phyloP scores from a whole-genome alignment of 2,113 vertebrate species.

The Protomyctophum bolini region DNA sequence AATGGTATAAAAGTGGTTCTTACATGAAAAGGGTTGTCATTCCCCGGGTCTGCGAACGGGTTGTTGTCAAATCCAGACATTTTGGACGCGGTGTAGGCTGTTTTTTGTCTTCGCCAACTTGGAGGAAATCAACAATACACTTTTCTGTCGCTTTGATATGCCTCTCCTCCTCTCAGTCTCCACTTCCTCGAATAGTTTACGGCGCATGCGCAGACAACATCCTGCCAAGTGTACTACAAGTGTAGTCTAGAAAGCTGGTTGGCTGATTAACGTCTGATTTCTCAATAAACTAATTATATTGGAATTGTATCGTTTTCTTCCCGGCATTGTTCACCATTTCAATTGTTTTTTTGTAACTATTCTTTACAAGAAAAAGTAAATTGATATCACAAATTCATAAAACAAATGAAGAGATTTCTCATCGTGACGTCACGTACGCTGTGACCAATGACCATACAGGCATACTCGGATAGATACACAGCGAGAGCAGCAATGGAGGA shows the following conservation, averaged over 20 bases:
- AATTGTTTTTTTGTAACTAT: background rate
- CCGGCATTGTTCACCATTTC: no score
- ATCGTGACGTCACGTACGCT: slow-evolving; percentile 59
- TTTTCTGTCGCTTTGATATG: slow-evolving; percentile 9
- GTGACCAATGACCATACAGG: slow-evolving; percentile 1
- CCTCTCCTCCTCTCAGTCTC: slow-evolving; percentile 15
- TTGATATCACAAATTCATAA: no score
- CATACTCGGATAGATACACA: background rate
- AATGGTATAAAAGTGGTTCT: slow-evolving; percentile 11
- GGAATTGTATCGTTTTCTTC: no score
- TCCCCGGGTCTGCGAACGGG: slow-evolving; percentile 85
- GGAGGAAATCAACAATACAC: slow-evolving; percentile 38
- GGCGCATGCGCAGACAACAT: slow-evolving; percentile 54
- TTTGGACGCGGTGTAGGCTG: slow-evolving; percentile 25
- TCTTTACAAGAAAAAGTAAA: background rate
- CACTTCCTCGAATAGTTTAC: slow-evolving; percentile 65
- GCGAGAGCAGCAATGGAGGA: slow-evolving; percentile 76
- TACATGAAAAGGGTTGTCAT: slow-evolving; percentile 91
- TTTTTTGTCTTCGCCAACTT: slow-evolving; percentile 22
- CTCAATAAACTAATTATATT: no score
- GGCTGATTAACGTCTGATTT: no score
- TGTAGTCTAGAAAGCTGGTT: no score
- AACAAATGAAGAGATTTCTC: background rate
- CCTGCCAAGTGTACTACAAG: no score
- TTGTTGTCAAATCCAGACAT: slow-evolving; percentile 89